Evolutionary conservation across 2,888 invertebrate species (phyloP), one percentile per base, ranked within the genome.

Genomic region (Gisinianus flammeolus): DNA sequence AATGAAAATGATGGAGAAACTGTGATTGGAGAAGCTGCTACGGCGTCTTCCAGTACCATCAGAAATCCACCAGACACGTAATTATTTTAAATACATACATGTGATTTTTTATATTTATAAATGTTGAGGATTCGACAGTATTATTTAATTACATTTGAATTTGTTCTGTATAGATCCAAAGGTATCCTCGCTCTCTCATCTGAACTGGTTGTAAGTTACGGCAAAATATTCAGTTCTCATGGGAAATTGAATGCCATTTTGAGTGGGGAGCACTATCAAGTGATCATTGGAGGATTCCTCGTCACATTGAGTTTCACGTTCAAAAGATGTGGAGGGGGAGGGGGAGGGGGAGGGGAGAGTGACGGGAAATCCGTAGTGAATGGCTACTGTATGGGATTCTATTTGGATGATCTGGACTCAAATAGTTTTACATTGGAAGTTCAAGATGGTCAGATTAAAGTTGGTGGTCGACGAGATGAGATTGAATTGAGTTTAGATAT

Each of bases 341-440:
- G 16, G 19, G 19, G 16, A 16, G 19, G 2, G 12, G 44, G 12
- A 19, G 19, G 19, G 12, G 2, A 6, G 2, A 44, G 44, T 72
- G 24, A 72, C 72, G 19, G 58, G 58, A 22, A 56, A 58, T 4
- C 26, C 5, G 58, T 56, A 8, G 28, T n/a, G 58, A 30, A 28
- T 19, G 72, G 72, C 3, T 72, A 72, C 58, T 56, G 72, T 33
- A 30, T 72, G 1, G 72, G 72, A n/a, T 72, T 72, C n/a, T 72
- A 72, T 24, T 62, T 72, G 62, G 58, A 72, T 33, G 72, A 72
- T 24, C 33, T 72, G 19, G 58, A 72, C 5, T 28, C 19, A 54
- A 72, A 72, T 30, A 56, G 58, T 22, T 72, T 72, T 35, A 12
- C 33, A n/a, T n/a, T 72, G 19, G 56, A 72, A 72, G 30, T 72